Percentiles rank a stretch among this genome's conserved stretches.
Conservation (phyloP, 1,140 invertebrate genomes). For the Macrostomum lignano region DNA sequence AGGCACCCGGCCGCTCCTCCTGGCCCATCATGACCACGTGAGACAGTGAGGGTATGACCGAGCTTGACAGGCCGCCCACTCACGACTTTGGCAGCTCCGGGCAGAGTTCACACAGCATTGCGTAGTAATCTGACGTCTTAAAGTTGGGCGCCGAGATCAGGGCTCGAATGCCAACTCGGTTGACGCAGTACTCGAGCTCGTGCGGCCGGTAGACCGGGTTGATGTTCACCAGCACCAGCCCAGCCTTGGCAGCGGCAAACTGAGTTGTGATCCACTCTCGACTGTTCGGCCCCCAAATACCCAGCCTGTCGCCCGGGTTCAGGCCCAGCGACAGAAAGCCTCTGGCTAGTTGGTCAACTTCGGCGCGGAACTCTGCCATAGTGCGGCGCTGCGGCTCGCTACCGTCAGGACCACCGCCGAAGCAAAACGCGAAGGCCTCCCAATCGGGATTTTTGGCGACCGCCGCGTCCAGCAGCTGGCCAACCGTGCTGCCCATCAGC, state of each 20-base stretch:
- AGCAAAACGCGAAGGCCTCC: constrained; percentile 17
- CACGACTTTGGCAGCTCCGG: too few species aligned
- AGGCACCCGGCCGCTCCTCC: too few species aligned
- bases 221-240: constrained; percentile 48
- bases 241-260: constrained; percentile 46
- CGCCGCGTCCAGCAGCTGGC: constrained; percentile 12
- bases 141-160: constrained; percentile 38
- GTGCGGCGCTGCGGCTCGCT: too few species aligned
- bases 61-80: too few species aligned
- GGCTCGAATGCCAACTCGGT: constrained; percentile 41
- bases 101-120: constrained; percentile 32
- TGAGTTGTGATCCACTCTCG: constrained; percentile 48
- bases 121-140: constrained; percentile 41
- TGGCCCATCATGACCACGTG: too few species aligned
- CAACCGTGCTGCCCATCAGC: constrained; percentile 14
- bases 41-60: too few species aligned
- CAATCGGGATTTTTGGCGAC: constrained; percentile 13
- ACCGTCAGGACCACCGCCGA: too few species aligned
- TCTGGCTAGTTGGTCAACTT: constrained; percentile 48
- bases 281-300: constrained; percentile 58
- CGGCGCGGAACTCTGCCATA: too few species aligned
- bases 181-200: constrained; percentile 49
- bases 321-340: constrained; percentile 47
- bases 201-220: constrained; percentile 49
- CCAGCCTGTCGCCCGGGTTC: constrained; percentile 47